Evolutionary conservation across 2,113 vertebrate genomes (phyloP).

Genomic region (Hippocampus abdominalis): DNA sequence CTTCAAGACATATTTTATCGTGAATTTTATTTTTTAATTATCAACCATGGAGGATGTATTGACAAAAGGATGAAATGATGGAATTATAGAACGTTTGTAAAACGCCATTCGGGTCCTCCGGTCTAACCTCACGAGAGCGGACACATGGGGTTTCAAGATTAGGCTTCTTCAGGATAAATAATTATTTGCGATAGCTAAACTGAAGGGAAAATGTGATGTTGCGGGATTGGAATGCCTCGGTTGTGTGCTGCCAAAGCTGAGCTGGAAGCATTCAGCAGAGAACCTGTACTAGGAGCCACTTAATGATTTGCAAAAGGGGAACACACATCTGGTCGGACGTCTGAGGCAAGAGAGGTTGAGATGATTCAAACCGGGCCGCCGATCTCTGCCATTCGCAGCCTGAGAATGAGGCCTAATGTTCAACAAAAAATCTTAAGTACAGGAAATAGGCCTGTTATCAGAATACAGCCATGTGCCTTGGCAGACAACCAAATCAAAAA

Average conservation of each 20-base stretch:
- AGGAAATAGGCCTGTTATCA: conserved; percentile 90
- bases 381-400: conserved; percentile 75
- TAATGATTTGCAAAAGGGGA: conserved; percentile 91
- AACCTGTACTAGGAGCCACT: conserved; percentile 82
- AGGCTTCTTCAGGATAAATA: conserved; percentile 77
- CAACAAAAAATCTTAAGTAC: conserved; percentile 88
- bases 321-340: conserved; percentile 86
- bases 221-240: conserved; percentile 83
- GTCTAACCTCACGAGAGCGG: conserved; percentile 29
- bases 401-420: conserved; percentile 78
- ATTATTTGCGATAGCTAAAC: conserved; percentile 81
- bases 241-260: conserved; percentile 71
- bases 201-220: conserved; percentile 85
- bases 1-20: too few relatives aligned
- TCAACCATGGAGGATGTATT: neutral
- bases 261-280: conserved; percentile 91
- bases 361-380: conserved; percentile 71
- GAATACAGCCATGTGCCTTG: conserved; percentile 87
- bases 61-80: neutral
- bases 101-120: neutral
- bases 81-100: neutral
- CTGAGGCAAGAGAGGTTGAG: conserved; percentile 82
- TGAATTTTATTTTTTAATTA: neutral
- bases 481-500: conserved; percentile 79
- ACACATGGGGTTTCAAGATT: conserved; percentile 19